Conservation (phyloP, 2,113 vertebrate genomes). For the Salvelinus alpinus region DNA sequence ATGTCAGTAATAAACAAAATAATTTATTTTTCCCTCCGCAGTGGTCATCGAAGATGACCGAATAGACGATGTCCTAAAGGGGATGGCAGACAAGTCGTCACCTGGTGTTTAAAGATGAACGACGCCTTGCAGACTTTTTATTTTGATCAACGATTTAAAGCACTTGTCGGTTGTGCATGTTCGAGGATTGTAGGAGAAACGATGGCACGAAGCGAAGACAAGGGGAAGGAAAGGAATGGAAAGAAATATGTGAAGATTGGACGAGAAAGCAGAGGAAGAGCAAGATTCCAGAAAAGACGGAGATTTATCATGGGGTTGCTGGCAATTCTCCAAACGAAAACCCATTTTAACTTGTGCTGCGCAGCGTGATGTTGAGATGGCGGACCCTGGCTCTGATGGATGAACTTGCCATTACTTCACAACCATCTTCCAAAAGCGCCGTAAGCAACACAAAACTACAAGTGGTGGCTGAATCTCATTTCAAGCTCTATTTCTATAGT, state of each 20-base stretch:
- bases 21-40: slow-evolving; percentile 55
- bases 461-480: slow-evolving; percentile 68
- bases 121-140: slow-evolving; percentile 81
- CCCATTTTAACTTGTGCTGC: slow-evolving; percentile 68
- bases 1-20: background rate
- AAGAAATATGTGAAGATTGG: slow-evolving; percentile 5
- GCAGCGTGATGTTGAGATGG: slow-evolving; percentile 67
- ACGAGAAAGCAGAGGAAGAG: slow-evolving; percentile 28
- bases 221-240: slow-evolving; percentile 29
- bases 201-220: slow-evolving; percentile 70
- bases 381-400: slow-evolving; percentile 66
- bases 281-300: slow-evolving; percentile 56
- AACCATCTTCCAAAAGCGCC: slow-evolving; percentile 69
- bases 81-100: slow-evolving; percentile 95
- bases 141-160: slow-evolving; percentile 84
- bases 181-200: slow-evolving; percentile 76
- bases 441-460: slow-evolving; percentile 67
- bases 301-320: slow-evolving; percentile 82
- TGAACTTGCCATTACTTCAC: slow-evolving; percentile 73
- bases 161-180: slow-evolving; percentile 88
- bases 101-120: slow-evolving; percentile 87
- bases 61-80: slow-evolving; percentile 98
- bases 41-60: slow-evolving; percentile 99
- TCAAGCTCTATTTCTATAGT: slow-evolving; percentile 68
- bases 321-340: slow-evolving; percentile 82